Base-by-base conservation (phyloP, 2,797 vertebrate species). In the Pseudomugil gertrudae region DNA sequence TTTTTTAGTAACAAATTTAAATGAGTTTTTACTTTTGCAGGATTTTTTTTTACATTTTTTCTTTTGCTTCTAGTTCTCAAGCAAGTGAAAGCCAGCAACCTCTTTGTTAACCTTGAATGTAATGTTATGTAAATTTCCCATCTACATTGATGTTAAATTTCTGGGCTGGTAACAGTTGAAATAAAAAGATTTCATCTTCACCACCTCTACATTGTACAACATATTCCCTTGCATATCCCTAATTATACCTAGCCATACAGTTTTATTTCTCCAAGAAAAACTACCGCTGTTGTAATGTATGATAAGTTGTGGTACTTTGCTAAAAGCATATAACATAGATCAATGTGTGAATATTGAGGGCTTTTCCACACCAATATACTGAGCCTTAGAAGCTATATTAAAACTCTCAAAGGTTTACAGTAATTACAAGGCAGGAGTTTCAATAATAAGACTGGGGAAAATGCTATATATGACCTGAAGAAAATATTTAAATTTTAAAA, bases 391-490 rank as follows among this genome's bases (percentile, higher is more conserved):
- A 40, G 48, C 48, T 51, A 0, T 51, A 19, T 26, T 9, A 40
- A n/a, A 40, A 48, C 29, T 7, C 24, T 63, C 52, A 52, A 21
- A 52, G 2, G 21, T 62, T 62, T 62, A 43, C 40, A 43, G 40
- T 19, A 4, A 43, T n/a, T 43, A 43, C 40, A 23, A 23, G 21
- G 45, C 19, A 51, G 48, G 9, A 26, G 48, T 26, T 26, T 51
- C 48, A 26, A 26, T 47, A 23, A 47, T 51, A 24, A 51, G 24
- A 51, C 11, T 51, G 48, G 47, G 23, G 10, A 14, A 50, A 51
- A 51, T 26, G 4, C 13, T 3, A 51, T 26, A 14, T 14, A 51
- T 24, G 23, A 51, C 24, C 14, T 51, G 23, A 24, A 26, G n/a
- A 2, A 7, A 7, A 43, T 14, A 26, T 6, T 15, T 14, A n/a